Conservation (phyloP, 2,888 invertebrate genomes). For the Parnassius smintheus region DNA sequence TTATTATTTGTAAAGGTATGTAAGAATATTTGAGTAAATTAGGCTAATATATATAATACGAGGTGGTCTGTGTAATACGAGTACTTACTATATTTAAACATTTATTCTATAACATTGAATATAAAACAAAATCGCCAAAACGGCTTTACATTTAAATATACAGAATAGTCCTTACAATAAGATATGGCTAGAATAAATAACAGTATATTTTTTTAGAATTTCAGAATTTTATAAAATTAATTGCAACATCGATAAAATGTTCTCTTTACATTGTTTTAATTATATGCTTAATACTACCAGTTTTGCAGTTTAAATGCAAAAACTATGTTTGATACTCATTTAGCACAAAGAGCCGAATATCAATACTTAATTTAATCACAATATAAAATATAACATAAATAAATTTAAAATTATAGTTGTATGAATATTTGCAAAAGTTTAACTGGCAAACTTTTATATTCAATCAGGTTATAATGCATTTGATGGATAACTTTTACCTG, state of each 20-base stretch:
- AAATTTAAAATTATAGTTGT: too few species aligned
- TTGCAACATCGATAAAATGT: not conserved
- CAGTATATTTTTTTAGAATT: not conserved
- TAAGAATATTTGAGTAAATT: not conserved
- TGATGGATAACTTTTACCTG: too few species aligned
- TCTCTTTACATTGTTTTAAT: not conserved
- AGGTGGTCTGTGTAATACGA: too few species aligned
- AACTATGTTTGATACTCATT: too few species aligned
- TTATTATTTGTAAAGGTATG: not conserved
- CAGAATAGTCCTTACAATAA: constrained; percentile 1
- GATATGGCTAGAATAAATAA: constrained; percentile 10
- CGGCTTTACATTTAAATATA: constrained; percentile 1
- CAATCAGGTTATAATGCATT: too few species aligned
- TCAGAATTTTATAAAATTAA: not conserved
- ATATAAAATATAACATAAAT: too few species aligned
- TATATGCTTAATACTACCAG: not conserved
- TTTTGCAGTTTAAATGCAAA: too few species aligned
- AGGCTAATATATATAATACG: not conserved
- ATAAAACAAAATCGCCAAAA: constrained; percentile 15
- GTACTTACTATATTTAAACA: not conserved
- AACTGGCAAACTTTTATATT: too few species aligned
- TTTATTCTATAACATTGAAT: constrained; percentile 3
- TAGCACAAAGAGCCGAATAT: too few species aligned
- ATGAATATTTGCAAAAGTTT: too few species aligned
- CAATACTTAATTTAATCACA: too few species aligned